Conservation (phyloP, 2,113 vertebrate genomes). For the Oncorhynchus tshawytscha region DNA sequence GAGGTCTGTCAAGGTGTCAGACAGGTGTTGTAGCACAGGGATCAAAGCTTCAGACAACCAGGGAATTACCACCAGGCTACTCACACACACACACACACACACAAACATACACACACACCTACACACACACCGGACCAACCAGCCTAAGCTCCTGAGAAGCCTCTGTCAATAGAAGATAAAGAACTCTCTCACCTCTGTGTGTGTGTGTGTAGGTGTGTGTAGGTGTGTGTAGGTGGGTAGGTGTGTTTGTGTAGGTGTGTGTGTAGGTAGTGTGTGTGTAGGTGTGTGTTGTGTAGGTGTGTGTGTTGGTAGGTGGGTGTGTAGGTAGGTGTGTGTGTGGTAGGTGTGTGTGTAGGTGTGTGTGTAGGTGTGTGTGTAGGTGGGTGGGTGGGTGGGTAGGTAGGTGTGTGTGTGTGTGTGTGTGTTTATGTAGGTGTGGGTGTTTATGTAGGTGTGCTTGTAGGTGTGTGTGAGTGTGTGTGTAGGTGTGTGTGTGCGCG, state of each 20-base stretch:
- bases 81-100: neutral
- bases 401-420: neutral
- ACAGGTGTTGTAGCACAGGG: conserved; percentile 21
- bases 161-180: conserved; percentile 10
- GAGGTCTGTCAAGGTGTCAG: conserved; percentile 10
- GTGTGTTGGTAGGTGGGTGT: too few relatives aligned
- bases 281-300: too few relatives aligned
- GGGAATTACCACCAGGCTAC: neutral
- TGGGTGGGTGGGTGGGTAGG: too few relatives aligned
- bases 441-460: too few relatives aligned
- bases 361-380: neutral
- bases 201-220: neutral
- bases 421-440: fast-evolving
- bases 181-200: neutral
- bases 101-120: neutral
- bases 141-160: conserved; percentile 11
- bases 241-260: neutral
- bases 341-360: too few relatives aligned
- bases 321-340: neutral
- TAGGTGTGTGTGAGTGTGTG: too few relatives aligned
- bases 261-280: fast-evolving
- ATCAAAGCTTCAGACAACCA: conserved; percentile 5
- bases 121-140: conserved; percentile 2
- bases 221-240: neutral
- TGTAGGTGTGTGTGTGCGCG: fast-evolving